Base-by-base conservation (phyloP, 2,888 invertebrate genomes). In the Lathronympha strigana region DNA sequence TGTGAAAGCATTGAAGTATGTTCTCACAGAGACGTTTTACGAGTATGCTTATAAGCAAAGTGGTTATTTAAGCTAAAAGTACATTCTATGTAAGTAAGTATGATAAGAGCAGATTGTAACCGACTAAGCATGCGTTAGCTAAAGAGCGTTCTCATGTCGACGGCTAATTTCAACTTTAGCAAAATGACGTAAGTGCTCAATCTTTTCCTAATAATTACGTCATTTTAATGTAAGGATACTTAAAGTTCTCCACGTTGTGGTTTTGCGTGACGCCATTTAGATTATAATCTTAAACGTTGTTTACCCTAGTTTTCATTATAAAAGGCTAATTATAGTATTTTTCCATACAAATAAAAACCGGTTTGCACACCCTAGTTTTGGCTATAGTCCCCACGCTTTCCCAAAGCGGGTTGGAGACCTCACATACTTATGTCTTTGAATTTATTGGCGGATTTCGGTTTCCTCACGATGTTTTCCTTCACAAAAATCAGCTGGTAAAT, bases 101-200 rank as follows among this genome's bases (percentile, higher is more conserved):
- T 55, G 31, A 43, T 55, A 25, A 43, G 11, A 43, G n/a, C 28
- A 47, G 13, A 11, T 47, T 43, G 31, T 5, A 43, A 45, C 40
- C 31, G n/a, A n/a, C 19, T 21, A 45, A 45, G n/a, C 19, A 19
- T 55, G n/a, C 21, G 31, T 45, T 45, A 31, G 31, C 31, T 28
- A 31, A 45, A 45, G 43, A 57, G 57, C 57, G 17, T 57, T 57
- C 21, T 33, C 57, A 21, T 57, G 57, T 57, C 40, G 1, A 40
- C 8, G 1, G 8, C n/a, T 57, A 43, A 43, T 43, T 25, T 8
- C 19, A 28, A 8, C n/a, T n/a, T n/a, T 1, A 8, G 4, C 19
- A 31, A 43, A 45, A 57, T 19, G 43, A 0, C 43, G 4, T 31
- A 57, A 45, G 6, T 1, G n/a, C 8, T n/a, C 21, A 1, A 11